A percentile compares a stretch with the other conserved stretches of the same genome.
Conservation (phyloP, 2,113 vertebrate species). For the Sardina pilchardus region DNA sequence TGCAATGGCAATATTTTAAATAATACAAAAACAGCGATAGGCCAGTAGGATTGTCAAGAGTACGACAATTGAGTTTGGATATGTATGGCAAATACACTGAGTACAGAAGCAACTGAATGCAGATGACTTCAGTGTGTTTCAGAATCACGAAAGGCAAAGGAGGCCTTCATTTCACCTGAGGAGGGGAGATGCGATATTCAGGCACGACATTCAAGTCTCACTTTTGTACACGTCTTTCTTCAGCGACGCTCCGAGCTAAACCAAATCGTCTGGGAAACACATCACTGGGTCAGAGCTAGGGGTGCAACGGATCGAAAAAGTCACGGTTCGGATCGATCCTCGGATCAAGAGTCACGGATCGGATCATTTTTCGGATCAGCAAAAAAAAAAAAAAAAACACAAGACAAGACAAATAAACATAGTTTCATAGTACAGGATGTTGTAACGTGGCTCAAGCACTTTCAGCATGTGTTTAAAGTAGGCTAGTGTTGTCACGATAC, state of each 20-base stretch:
- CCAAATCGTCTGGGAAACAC: neutral
- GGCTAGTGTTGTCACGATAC: no score
- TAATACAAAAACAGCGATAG: slow-evolving; percentile 11
- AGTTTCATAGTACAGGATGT: no score
- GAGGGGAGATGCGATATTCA: neutral
- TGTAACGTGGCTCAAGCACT: no score
- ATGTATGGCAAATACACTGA: neutral
- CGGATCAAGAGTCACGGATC: no score
- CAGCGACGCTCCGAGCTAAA: neutral
- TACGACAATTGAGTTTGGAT: neutral
- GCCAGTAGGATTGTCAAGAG: slow-evolving; percentile 18
- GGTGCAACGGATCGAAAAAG: no score
- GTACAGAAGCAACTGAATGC: neutral
- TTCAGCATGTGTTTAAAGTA: no score
- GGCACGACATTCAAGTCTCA: neutral
- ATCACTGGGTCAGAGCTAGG: neutral
- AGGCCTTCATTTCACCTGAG: neutral
- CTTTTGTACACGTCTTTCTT: neutral
- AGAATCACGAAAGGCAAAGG: neutral
- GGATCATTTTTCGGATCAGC: no score
- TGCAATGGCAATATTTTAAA: slow-evolving; percentile 21
- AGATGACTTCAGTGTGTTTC: neutral
- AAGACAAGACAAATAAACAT: no score
- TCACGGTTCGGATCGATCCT: no score
- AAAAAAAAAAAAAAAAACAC: no score